Conservation (phyloP, 2,797 vertebrate genomes). For the Yasuhikotakia modesta region DNA sequence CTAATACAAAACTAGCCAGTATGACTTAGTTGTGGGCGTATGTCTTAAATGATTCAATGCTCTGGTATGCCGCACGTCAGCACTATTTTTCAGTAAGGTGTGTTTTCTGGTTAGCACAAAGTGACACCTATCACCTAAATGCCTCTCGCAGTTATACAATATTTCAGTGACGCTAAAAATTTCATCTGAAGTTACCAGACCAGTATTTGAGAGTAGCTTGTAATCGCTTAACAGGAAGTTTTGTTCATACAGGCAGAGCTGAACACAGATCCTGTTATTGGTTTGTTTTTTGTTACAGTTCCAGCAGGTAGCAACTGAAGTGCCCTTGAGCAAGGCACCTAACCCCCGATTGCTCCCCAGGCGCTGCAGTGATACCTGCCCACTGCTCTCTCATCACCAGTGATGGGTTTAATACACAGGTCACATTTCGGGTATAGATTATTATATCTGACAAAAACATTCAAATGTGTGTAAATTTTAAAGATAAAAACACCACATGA, state of each 20-base stretch:
- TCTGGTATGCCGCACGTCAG: not conserved
- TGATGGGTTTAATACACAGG: no score
- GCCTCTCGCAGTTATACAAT: not conserved
- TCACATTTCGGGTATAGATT: no score
- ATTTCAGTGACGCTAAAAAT: not conserved
- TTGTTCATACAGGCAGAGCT: not conserved
- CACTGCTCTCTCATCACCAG: no score
- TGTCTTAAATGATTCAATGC: not conserved
- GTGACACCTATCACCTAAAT: not conserved
- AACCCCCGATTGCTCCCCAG: no score
- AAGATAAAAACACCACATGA: not conserved
- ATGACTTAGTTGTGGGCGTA: not conserved
- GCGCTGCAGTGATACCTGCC: no score
- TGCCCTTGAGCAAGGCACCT: no score
- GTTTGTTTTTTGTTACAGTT: not conserved
- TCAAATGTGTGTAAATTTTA: not conserved
- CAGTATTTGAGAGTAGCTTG: no score
- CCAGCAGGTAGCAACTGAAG: no score
- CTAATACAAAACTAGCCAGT: not conserved
- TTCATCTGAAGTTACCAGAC: not conserved
- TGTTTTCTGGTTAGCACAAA: not conserved
- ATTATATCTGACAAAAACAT: no score
- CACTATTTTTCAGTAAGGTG: not conserved
- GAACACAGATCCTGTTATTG: not conserved
- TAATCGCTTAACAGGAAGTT: not conserved